Base-by-base conservation (phyloP, 2,113 vertebrate genomes). In the Cyrtonyx montezumae region DNA sequence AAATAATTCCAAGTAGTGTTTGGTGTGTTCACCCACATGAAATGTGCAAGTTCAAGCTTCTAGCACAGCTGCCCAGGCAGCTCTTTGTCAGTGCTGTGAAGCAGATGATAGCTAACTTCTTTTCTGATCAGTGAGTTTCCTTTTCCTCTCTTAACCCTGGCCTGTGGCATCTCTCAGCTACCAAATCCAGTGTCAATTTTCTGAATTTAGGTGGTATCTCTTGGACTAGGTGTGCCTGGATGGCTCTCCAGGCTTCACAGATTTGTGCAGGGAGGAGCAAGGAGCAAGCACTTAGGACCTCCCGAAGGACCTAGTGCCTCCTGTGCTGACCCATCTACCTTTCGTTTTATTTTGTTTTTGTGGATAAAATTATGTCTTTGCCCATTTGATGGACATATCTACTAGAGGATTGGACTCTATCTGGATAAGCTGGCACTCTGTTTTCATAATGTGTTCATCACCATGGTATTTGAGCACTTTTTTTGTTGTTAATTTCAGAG, bases 171-270 rank as follows among this genome's bases (percentile, higher is more conserved):
- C 11, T 43, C 70, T 79, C 22, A 14, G 8, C 78, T 71, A 34
- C n/a, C 18, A 87, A 92, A 77, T 69, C 37, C 42, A 46, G n/a
- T 28, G 36, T 13, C 61, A 61, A 71, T 73, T 45, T 85, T 65
- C 8, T 20, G 36, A 53, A 34, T 92, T 17, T 15, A 45, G 82
- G 42, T 36, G 32, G 2, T 17, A 53, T 37, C 8, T 58, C 20
- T n/a, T 71, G 45, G 78, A 43, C 28, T 30, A 26, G 40, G 46
- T 21, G 22, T 16, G 69, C 34, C n/a, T 76, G 62, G 0, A 0
- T 21, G 61, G 74, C 49, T 76, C 18, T 87, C 32, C 32, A 56
- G 66, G 32, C 3, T 1, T 11, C 13, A 3, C 1, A 25, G 48
- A 48, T 18, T 0, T 2, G 20, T 15, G 69, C 20, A 45, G 25